Evolutionary conservation across 2,888 invertebrate species (phyloP).

Genomic region (Microplitis manilae): DNA sequence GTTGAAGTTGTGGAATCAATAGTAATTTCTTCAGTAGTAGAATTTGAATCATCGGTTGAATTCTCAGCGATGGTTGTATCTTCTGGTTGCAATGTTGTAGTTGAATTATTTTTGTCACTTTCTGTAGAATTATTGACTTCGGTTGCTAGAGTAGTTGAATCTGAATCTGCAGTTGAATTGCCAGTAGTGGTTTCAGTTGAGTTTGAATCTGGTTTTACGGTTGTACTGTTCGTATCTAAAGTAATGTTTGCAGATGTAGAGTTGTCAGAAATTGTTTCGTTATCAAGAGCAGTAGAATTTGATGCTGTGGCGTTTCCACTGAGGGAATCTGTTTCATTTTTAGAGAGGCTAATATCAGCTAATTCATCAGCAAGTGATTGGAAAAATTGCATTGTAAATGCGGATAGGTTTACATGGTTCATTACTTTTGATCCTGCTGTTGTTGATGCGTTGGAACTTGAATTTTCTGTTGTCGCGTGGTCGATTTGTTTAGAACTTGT

Average conservation of each 20-base stretch:
- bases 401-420: background rate
- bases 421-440: background rate
- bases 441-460: no score
- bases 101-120: background rate
- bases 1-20: background rate
- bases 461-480: no score
- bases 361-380: background rate
- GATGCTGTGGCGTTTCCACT: background rate
- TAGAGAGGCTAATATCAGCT: background rate
- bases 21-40: background rate
- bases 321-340: background rate
- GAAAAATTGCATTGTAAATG: background rate
- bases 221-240: background rate
- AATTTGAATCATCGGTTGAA: background rate
- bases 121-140: background rate
- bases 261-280: background rate
- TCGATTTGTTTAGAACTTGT: no score
- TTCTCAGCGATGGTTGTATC: background rate
- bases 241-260: background rate
- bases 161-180: background rate
- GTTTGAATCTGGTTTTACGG: background rate
- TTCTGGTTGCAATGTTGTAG: background rate
- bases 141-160: background rate
- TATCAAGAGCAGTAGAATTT: background rate
- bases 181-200: background rate